Evolutionary conservation across 2,888 invertebrate genomes (phyloP), one percentile per base, ranked within the genome.

Genomic region (Atherix ibis): DNA sequence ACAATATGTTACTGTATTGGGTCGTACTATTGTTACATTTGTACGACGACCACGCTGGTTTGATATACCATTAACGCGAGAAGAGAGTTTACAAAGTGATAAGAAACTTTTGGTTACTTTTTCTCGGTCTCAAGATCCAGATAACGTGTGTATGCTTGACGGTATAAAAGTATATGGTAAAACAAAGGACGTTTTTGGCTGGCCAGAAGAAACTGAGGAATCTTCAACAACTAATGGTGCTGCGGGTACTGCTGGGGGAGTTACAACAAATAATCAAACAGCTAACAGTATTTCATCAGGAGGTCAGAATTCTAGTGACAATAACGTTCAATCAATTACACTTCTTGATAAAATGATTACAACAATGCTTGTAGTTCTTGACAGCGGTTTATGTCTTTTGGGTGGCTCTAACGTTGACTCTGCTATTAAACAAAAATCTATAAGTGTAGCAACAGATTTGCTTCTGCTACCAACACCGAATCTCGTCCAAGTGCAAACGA

Each of bases 191-290:
- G 70, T 80, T 2, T 92, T 95, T 52, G 92, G 92, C 27, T 95
- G 94, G 95, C 92, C 92, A 0, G 94, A 95, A 54, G 94, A 95
- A 50, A 76, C 72, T 6, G 92, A 94, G 49, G 94, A 94, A 41
- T 58, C 64, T 18, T 45, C 59, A n/a, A 52, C 54, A 9, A 52
- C 56, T 33, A 47, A 57, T 9, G 49, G 51, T 3, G 48, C 57
- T 10, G 55, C 56, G 8, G 47, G 58, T 1, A 40, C 44, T 18
- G 40, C 53, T 5, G 49, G 54, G 6, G 47, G 50, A 26, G 41
- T 51, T 10, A 42, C 49, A 4, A 48, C 50, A 6, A 47, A 46
- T 4, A 39, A 54, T 3, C 44, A 51, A 3, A 50, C 53, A 10
- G 44, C 47, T 12, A 39, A 53, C 3, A 46, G 54, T 6, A 56